Evolutionary conservation across 1,140 invertebrate species (phyloP).

Genomic region (Eciton burchellii): DNA sequence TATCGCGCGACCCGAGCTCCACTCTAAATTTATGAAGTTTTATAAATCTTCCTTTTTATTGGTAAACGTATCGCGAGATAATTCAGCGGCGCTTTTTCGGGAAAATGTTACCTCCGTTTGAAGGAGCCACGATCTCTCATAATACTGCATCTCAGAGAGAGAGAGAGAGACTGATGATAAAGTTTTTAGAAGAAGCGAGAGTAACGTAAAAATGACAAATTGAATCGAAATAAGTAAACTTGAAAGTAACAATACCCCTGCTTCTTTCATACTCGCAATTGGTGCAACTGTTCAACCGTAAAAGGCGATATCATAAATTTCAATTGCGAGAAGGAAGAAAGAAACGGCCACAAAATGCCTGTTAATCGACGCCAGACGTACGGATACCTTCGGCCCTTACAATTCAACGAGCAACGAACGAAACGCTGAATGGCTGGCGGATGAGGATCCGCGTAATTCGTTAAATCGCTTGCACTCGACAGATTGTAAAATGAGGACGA

Average conservation of each 20-base stretch:
- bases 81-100: neutral
- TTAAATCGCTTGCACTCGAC: slow-evolving; percentile 34
- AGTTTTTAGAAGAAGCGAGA: neutral
- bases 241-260: neutral
- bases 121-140: neutral
- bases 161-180: neutral
- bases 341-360: slow-evolving; percentile 15
- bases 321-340: neutral
- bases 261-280: neutral
- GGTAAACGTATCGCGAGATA: slow-evolving; percentile 27
- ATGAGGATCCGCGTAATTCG: slow-evolving; percentile 43
- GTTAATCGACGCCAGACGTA: slow-evolving; percentile 40
- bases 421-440: slow-evolving; percentile 10
- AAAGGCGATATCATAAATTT: slow-evolving; percentile 15
- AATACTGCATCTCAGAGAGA: too few species aligned
- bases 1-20: slow-evolving; percentile 36
- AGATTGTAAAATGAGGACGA: slow-evolving; percentile 1
- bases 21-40: slow-evolving; percentile 56
- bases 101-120: neutral
- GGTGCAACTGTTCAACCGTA: slow-evolving; percentile 14
- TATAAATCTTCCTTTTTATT: slow-evolving; percentile 52
- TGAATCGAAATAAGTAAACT: neutral
- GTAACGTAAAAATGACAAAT: neutral
- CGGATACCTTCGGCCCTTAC: slow-evolving; percentile 18
- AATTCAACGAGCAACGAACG: neutral